Conservation (phyloP, 2,113 vertebrate species). For the Hemichromis elongatus region DNA sequence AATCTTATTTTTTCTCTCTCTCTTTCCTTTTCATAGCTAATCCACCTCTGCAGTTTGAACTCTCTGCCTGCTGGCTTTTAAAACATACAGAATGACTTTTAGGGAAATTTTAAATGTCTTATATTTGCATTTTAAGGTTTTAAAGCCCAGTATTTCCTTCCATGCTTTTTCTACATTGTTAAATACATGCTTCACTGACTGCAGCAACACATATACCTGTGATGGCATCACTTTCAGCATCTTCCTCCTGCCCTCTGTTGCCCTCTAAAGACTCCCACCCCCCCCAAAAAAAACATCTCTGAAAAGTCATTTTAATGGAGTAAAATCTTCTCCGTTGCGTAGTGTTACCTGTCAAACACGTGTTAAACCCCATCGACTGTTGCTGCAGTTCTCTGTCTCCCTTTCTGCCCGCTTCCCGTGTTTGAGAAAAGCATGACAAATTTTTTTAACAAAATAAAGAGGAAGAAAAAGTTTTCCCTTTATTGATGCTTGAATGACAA, state of each 20-base stretch:
- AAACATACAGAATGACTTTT: neutral
- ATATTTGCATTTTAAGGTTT: neutral
- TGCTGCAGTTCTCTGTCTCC: conserved; percentile 12
- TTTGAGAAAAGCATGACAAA: conserved; percentile 40
- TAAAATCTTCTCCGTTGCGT: conserved; percentile 8
- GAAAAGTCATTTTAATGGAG: conserved; percentile 1
- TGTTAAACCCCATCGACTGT: neutral
- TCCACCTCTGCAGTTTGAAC: neutral
- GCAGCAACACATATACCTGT: neutral
- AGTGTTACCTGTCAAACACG: conserved; percentile 30
- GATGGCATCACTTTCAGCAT: neutral
- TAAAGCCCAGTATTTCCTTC: neutral
- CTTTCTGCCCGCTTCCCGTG: conserved; percentile 4
- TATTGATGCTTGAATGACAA: conserved; percentile 61
- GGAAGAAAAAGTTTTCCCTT: conserved; percentile 35
- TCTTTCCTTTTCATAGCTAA: neutral
- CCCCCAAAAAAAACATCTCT: neutral
- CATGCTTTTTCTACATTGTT: neutral
- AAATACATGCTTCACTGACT: neutral
- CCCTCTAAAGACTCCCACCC: neutral
- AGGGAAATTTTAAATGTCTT: neutral
- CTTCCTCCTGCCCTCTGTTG: neutral
- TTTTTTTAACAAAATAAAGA: conserved; percentile 35
- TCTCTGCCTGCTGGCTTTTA: neutral
- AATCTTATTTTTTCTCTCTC: neutral